Evolutionary conservation across 2,797 vertebrate species (phyloP).

Genomic region (Phrynocephalus forsythii): DNA sequence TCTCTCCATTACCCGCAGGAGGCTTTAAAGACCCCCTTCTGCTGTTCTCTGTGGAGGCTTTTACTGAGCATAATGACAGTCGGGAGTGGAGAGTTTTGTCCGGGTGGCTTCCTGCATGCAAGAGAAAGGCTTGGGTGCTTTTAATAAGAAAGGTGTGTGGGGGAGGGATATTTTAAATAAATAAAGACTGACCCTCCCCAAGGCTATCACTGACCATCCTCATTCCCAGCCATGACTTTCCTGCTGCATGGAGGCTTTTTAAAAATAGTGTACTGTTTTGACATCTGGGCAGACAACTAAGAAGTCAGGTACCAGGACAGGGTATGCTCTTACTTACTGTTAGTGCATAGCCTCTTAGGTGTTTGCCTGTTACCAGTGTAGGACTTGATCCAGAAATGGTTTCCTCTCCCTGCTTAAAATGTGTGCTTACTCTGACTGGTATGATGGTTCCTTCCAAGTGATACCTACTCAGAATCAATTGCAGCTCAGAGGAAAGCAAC

Average conservation of each 20-base stretch:
- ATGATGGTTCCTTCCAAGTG: slow-evolving; percentile 10
- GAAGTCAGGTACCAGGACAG: no score
- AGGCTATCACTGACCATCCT: no score
- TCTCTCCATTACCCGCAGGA: background rate
- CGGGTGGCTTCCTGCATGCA: no score
- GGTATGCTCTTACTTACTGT: background rate
- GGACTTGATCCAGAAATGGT: background rate
- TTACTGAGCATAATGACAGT: no score
- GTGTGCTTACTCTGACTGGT: background rate
- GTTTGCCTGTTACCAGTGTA: background rate
- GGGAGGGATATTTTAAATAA: no score
- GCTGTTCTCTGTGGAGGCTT: no score
- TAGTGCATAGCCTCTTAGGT: background rate
- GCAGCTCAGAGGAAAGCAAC: background rate
- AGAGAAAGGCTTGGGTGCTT: no score
- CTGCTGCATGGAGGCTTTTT: background rate
- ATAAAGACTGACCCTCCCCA: no score
- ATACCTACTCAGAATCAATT: slow-evolving; percentile 19
- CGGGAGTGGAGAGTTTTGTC: no score
- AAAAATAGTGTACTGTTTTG: background rate
- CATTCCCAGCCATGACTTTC: no score
- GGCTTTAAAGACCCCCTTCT: no score
- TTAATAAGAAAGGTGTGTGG: no score
- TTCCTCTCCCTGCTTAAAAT: background rate
- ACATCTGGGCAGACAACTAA: background rate